Percentiles rank a stretch among this genome's conserved stretches.
phyloP scores from a whole-genome alignment of 2,113 vertebrate species.

The Aramus guarauna region DNA sequence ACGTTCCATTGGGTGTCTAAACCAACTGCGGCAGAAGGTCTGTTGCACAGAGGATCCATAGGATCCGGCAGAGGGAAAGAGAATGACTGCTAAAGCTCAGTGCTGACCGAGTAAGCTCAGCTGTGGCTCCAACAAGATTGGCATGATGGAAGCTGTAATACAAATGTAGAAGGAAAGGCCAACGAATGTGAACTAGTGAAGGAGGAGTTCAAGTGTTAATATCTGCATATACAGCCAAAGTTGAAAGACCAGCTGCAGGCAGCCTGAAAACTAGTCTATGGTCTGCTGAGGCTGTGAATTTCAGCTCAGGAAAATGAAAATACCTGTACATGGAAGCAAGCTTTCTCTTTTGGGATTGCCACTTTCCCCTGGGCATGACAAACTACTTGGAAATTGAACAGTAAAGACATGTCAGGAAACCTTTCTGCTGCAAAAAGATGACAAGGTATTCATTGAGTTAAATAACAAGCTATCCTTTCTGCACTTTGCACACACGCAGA shows the following conservation, averaged over 20 bases:
- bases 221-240: background rate
- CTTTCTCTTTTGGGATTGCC: background rate
- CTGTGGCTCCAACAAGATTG: background rate
- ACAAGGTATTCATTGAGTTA: background rate
- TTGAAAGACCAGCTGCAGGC: background rate
- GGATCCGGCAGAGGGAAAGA: background rate
- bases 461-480: background rate
- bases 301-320: background rate
- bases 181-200: background rate
- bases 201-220: background rate
- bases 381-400: background rate
- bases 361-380: background rate
- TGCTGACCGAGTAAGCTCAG: background rate
- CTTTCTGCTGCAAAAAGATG: background rate
- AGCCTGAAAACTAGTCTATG: background rate
- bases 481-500: accelerated
- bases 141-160: background rate
- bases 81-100: background rate
- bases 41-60: background rate
- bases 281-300: background rate
- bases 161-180: background rate
- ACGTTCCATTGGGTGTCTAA: background rate
- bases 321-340: background rate
- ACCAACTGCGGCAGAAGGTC: background rate
- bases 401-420: background rate